phyloP scores from a whole-genome alignment of 2,888 invertebrate species.

The Euphydryas editha region DNA sequence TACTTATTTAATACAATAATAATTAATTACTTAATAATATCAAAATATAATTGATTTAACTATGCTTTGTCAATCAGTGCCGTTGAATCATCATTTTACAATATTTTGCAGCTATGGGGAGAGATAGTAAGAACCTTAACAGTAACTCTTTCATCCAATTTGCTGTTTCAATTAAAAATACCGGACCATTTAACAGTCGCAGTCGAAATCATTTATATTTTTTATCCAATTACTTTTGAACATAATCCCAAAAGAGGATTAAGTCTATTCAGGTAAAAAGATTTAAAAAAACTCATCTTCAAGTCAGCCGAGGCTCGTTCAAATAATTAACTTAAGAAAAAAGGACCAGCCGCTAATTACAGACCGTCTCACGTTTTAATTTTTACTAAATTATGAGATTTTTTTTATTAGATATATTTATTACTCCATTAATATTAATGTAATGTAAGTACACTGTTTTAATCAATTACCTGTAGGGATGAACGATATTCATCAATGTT shows the following conservation, averaged over 20 bases:
- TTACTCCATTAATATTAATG: neutral
- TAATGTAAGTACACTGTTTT: no score
- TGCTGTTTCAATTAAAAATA: neutral
- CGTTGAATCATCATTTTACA: no score
- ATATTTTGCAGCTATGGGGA: no score
- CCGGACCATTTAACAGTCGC: neutral
- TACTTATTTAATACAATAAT: no score
- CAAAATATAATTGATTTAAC: no score
- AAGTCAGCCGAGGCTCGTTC: conserved; percentile 13
- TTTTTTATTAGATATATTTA: neutral
- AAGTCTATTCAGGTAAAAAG: conserved; percentile 21
- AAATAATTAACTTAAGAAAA: conserved; percentile 33
- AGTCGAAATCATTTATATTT: neutral
- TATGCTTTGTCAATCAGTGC: no score
- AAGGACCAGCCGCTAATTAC: conserved; percentile 31
- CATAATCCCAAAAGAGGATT: conserved; percentile 4
- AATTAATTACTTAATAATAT: no score
- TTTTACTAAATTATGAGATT: neutral
- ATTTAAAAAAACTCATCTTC: neutral
- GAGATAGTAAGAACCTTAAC: neutral
- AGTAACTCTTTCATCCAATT: neutral
- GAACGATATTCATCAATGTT: no score
- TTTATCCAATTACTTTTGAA: conserved; percentile 15
- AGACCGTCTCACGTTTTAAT: conserved; percentile 5
- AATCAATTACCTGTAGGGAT: no score